phyloP scores from a whole-genome alignment of 2,113 vertebrate genomes.

The Grammomys dolichurus region DNA sequence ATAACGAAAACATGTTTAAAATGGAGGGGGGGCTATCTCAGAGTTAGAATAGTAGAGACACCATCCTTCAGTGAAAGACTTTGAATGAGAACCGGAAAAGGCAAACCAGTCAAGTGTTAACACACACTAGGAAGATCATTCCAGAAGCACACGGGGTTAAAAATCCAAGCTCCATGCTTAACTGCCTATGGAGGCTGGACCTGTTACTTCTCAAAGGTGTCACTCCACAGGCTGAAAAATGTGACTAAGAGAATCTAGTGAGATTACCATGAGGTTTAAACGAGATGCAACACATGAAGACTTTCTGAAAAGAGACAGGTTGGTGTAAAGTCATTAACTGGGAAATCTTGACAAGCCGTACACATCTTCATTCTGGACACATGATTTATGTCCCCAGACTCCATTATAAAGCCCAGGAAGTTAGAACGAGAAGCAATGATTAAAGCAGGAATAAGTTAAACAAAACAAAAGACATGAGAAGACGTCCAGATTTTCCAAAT shows the following conservation, averaged over 20 bases:
- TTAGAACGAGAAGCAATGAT: neutral
- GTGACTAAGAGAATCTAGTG: neutral
- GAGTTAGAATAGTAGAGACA: neutral
- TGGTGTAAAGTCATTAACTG: neutral
- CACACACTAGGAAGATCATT: neutral
- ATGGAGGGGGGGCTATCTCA: neutral
- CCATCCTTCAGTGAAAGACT: neutral
- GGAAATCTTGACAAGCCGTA: neutral
- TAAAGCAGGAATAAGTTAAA: neutral
- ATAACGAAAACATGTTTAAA: neutral
- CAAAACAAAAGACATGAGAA: neutral
- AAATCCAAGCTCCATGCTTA: neutral
- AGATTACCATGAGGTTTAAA: neutral
- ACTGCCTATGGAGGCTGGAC: neutral
- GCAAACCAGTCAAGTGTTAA: neutral
- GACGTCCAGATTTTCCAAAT: neutral
- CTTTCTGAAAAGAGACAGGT: neutral
- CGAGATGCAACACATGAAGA: neutral
- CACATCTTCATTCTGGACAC: neutral
- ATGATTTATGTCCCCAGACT: neutral
- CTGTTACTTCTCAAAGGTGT: neutral
- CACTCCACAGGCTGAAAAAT: neutral
- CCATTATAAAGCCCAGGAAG: neutral
- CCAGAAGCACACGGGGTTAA: neutral
- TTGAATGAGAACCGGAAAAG: neutral